These are phyloP conservation scores for Pluvialis apricaria DNA, from an alignment of 2,113 vertebrate species.

Conservation along the genomic window DNA sequence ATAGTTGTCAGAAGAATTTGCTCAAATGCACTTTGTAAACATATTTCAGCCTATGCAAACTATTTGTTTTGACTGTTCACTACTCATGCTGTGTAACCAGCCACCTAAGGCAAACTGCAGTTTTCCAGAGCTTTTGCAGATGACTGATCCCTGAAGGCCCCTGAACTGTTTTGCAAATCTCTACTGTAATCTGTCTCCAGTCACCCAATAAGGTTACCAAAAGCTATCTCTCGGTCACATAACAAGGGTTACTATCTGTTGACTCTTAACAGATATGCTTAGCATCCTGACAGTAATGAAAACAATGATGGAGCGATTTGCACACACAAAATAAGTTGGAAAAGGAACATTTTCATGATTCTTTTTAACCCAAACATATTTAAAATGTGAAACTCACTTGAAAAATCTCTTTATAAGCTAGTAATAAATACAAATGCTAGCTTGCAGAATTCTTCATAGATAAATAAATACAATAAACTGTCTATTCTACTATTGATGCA, in stretches of 20 bases:
- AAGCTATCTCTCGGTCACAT: not conserved
- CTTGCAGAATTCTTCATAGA: not conserved
- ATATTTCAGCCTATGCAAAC: constrained; percentile 23
- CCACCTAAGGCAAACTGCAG: constrained; percentile 43
- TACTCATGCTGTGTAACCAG: not conserved
- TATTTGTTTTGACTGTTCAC: constrained; percentile 52
- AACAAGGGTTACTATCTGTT: not conserved
- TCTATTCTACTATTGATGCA: not conserved
- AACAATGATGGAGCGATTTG: not conserved
- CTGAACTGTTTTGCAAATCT: constrained; percentile 5
- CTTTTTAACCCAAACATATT: not conserved
- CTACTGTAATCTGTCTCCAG: constrained; percentile 1
- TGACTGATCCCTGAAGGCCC: constrained; percentile 29
- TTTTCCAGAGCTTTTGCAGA: constrained; percentile 29
- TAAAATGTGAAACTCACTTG: not conserved
- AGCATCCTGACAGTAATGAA: not conserved
- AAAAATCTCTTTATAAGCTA: not conserved
- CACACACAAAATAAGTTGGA: not conserved
- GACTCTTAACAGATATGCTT: not conserved
- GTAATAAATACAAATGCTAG: not conserved
- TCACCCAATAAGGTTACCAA: constrained; percentile 4
- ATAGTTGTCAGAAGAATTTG: constrained; percentile 33
- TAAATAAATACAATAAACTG: not conserved
- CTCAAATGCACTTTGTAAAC: constrained; percentile 11
- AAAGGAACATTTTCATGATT: not conserved